A percentile compares a stretch with the other conserved stretches of the same genome.
Conservation (phyloP, 1,140 invertebrate species). For the Asobara japonica region DNA sequence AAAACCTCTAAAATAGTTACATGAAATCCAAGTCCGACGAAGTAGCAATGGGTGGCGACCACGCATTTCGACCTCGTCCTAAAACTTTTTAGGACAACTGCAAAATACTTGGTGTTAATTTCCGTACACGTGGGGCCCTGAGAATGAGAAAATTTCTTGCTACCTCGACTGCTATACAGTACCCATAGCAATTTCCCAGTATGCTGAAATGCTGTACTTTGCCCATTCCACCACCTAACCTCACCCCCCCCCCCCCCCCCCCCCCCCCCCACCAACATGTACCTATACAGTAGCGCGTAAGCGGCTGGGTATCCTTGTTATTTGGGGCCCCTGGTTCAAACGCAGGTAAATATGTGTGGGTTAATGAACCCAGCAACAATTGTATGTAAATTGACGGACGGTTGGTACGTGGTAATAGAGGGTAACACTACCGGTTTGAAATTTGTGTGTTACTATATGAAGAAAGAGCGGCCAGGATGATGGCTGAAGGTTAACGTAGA, state of each 20-base stretch:
- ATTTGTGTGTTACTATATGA: background rate
- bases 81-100: background rate
- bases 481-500: background rate
- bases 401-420: background rate
- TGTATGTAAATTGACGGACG: constrained; percentile 39
- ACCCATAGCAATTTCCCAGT: background rate
- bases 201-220: background rate
- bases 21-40: too few species aligned
- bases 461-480: background rate
- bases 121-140: background rate
- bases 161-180: background rate
- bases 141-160: constrained; percentile 11
- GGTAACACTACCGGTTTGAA: background rate
- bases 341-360: constrained; percentile 33
- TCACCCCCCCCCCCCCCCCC: background rate
- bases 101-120: constrained; percentile 5
- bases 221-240: too few species aligned
- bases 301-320: background rate
- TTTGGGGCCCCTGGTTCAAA: background rate
- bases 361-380: constrained; percentile 41
- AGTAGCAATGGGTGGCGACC: too few species aligned
- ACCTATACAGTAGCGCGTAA: background rate
- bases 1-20: too few species aligned
- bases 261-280: background rate
- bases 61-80: too few species aligned